Evolutionary conservation across 1,140 invertebrate genomes (phyloP).

Genomic region (Lordiphosa stackelbergi): DNA sequence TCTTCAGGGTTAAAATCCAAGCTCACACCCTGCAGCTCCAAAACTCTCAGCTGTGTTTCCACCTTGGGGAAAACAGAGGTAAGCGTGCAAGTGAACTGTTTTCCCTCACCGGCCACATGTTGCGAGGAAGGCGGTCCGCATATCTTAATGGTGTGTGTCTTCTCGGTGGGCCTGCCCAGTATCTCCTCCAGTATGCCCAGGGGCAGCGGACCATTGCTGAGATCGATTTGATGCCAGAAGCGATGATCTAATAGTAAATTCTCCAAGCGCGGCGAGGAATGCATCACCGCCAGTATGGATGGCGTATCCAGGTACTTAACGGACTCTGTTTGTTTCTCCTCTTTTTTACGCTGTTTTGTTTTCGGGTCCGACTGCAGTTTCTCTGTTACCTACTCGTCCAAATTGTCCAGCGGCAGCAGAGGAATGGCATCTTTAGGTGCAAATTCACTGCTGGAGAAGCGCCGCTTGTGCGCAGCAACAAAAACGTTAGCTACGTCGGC

Average conservation of each 20-base stretch:
- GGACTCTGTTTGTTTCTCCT: constrained; percentile 12
- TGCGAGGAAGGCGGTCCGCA: constrained; percentile 67
- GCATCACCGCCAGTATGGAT: constrained; percentile 78
- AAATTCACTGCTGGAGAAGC: constrained; percentile 40
- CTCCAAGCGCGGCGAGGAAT: constrained; percentile 78
- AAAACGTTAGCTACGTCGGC: constrained; percentile 43
- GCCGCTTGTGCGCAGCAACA: constrained; percentile 55
- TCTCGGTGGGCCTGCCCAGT: constrained; percentile 76
- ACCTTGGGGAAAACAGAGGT: constrained; percentile 67
- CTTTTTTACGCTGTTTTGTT: constrained; percentile 50
- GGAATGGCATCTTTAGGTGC: no score
- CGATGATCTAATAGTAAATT: constrained; percentile 78
- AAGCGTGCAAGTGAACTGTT: constrained; percentile 61
- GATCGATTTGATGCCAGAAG: constrained; percentile 79
- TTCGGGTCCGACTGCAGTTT: constrained; percentile 17
- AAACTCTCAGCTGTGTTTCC: constrained; percentile 73
- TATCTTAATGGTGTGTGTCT: constrained; percentile 78
- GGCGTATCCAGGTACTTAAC: constrained; percentile 78
- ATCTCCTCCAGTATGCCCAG: constrained; percentile 77
- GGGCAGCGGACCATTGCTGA: constrained; percentile 71
- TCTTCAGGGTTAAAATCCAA: constrained; percentile 78
- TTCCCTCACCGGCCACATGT: constrained; percentile 59
- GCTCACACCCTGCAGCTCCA: constrained; percentile 79
- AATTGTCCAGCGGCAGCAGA: background rate
- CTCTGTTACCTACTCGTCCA: constrained; percentile 13